Conservation (phyloP, 2,113 vertebrate species). For the Shinisaurus crocodilurus region DNA sequence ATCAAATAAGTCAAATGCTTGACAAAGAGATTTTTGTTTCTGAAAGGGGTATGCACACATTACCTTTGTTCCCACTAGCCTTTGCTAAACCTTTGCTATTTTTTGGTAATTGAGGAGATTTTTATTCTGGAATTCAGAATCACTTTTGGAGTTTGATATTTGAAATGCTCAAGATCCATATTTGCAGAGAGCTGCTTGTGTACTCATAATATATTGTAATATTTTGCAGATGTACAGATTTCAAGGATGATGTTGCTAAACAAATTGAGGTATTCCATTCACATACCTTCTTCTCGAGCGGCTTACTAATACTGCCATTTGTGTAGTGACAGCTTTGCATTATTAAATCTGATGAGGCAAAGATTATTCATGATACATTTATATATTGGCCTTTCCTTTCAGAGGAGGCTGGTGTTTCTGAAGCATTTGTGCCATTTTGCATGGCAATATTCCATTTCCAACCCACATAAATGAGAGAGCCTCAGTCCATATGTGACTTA, state of each 20-base stretch:
- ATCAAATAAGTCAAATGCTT: constrained; percentile 70
- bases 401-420: constrained; percentile 3
- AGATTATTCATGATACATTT: neutral
- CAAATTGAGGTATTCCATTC: neutral
- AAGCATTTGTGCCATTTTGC: neutral
- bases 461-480: constrained; percentile 23
- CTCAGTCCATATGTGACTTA: constrained; percentile 13
- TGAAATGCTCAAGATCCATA: neutral
- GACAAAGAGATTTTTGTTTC: constrained; percentile 68
- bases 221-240: constrained; percentile 30
- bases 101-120: constrained; percentile 8
- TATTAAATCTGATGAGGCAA: constrained; percentile 41
- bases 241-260: constrained; percentile 42
- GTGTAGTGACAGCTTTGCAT: neutral
- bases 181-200: constrained; percentile 3
- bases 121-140: constrained; percentile 16
- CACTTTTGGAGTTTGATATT: neutral
- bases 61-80: constrained; percentile 23
- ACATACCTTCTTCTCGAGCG: neutral
- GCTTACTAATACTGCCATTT: neutral
- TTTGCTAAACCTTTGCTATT: constrained; percentile 26
- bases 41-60: constrained; percentile 50
- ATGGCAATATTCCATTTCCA: constrained; percentile 1
- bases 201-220: constrained; percentile 28
- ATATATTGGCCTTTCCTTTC: constrained; percentile 11